A percentile compares a stretch with the other conserved stretches of the same genome.
Conservation (phyloP, 2,797 vertebrate species). For the Pagetopsis macropterus region DNA sequence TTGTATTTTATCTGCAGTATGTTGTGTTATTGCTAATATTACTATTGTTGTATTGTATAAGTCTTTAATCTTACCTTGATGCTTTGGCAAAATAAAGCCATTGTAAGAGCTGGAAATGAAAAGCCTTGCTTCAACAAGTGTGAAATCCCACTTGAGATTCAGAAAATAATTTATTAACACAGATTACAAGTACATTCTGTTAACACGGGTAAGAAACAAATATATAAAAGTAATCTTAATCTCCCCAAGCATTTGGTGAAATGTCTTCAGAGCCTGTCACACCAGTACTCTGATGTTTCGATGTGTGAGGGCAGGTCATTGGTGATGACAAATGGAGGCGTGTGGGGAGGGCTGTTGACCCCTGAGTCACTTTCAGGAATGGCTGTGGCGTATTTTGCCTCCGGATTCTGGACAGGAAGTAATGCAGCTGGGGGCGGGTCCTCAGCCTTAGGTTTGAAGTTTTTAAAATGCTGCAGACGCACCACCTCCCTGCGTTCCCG, state of each 20-base stretch:
- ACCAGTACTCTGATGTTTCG: slow-evolving; percentile 86
- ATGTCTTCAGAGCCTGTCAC: slow-evolving; percentile 83
- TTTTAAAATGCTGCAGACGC: slow-evolving; percentile 83
- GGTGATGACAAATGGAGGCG: slow-evolving; percentile 73
- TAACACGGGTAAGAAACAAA: slow-evolving; percentile 57
- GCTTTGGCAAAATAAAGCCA: neutral
- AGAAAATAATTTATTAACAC: slow-evolving; percentile 70
- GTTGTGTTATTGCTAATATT: no score
- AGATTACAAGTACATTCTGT: slow-evolving; percentile 40
- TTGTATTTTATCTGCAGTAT: no score
- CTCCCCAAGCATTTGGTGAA: slow-evolving; percentile 39
- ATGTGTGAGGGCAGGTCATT: slow-evolving; percentile 75
- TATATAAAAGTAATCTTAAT: slow-evolving; percentile 57
- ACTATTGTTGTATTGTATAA: no score
- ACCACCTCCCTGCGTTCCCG: slow-evolving; percentile 81
- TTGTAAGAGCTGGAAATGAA: slow-evolving; percentile 27
- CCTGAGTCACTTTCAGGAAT: slow-evolving; percentile 73
- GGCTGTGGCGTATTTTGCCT: slow-evolving; percentile 52
- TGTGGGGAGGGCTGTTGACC: slow-evolving; percentile 79
- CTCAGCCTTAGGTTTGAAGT: slow-evolving; percentile 83
- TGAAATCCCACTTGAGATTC: slow-evolving; percentile 25
- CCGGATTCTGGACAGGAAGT: slow-evolving; percentile 46
- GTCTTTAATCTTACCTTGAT: no score
- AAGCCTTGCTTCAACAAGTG: slow-evolving; percentile 1
- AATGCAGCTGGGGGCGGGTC: neutral